These are phyloP conservation scores for Argopecten irradians DNA, from an alignment of 1,140 invertebrate genomes.

Conservation along the genomic window DNA sequence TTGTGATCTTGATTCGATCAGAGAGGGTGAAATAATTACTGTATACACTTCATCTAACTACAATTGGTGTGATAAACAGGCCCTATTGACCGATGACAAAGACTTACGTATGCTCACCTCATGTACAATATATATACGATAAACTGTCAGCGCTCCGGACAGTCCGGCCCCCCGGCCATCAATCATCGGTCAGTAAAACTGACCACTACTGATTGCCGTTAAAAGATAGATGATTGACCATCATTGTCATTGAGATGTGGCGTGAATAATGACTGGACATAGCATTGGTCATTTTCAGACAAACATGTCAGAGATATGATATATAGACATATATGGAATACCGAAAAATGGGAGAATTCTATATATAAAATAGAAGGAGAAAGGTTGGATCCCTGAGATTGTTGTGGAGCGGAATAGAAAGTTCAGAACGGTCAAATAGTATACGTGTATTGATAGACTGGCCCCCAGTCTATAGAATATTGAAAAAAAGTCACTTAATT, in stretches of 20 bases:
- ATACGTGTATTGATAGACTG: too few relatives aligned
- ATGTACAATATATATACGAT: too few relatives aligned
- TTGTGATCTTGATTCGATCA: background rate
- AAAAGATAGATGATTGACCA: background rate
- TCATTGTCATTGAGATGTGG: background rate
- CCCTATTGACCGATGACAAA: background rate
- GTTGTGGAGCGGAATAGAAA: too few relatives aligned
- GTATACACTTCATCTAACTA: too few relatives aligned
- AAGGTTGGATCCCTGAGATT: too few relatives aligned
- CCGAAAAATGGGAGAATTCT: background rate
- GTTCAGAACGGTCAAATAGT: too few relatives aligned
- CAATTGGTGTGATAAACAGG: background rate
- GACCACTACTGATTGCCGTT: background rate
- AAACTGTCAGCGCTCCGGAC: background rate
- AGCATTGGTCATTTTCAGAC: background rate
- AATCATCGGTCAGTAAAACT: background rate
- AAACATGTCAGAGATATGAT: background rate
- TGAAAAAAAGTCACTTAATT: too few relatives aligned
- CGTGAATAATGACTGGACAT: background rate
- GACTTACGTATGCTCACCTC: background rate
- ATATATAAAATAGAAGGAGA: too few relatives aligned
- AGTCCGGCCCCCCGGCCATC: background rate
- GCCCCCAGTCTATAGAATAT: too few relatives aligned
- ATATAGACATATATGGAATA: background rate
- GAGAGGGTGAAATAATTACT: too few relatives aligned